Conservation (phyloP, 2,888 invertebrate genomes). For the Tenthredo distinguenda region DNA sequence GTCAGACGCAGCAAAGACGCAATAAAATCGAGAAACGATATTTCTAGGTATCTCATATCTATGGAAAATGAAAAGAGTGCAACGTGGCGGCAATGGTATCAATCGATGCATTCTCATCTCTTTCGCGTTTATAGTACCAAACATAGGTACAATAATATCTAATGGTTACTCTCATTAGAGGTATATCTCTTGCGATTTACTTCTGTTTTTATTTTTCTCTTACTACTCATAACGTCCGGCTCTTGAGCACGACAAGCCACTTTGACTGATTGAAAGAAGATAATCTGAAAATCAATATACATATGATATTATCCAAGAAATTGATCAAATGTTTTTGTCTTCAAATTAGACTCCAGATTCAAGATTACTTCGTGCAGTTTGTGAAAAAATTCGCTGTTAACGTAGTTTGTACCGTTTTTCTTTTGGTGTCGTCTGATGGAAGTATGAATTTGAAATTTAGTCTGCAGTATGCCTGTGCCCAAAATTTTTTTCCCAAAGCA, state of each 20-base stretch:
- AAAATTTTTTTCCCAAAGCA: background rate
- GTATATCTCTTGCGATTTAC: background rate
- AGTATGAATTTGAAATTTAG: too few species aligned
- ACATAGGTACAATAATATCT: slow-evolving; percentile 7
- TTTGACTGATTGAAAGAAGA: slow-evolving; percentile 5
- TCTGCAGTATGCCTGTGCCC: too few species aligned
- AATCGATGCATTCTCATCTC: background rate
- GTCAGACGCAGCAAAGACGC: background rate
- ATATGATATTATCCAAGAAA: background rate
- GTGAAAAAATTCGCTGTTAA: background rate
- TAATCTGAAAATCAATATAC: background rate
- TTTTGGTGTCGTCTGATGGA: too few species aligned
- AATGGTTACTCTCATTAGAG: slow-evolving; percentile 18
- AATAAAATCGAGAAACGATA: background rate
- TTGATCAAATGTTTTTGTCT: background rate
- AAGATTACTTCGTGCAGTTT: background rate
- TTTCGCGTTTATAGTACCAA: slow-evolving; percentile 1
- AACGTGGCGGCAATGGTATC: background rate
- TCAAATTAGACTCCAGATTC: background rate
- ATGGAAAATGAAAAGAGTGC: background rate
- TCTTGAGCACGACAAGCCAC: background rate
- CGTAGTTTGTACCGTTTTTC: too few species aligned
- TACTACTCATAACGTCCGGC: background rate
- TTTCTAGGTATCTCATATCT: background rate
- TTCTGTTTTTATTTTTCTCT: background rate